These are phyloP conservation scores for Temnothorax unifasciatus DNA, from an alignment of 2,888 invertebrate species.

Conservation along the genomic window DNA sequence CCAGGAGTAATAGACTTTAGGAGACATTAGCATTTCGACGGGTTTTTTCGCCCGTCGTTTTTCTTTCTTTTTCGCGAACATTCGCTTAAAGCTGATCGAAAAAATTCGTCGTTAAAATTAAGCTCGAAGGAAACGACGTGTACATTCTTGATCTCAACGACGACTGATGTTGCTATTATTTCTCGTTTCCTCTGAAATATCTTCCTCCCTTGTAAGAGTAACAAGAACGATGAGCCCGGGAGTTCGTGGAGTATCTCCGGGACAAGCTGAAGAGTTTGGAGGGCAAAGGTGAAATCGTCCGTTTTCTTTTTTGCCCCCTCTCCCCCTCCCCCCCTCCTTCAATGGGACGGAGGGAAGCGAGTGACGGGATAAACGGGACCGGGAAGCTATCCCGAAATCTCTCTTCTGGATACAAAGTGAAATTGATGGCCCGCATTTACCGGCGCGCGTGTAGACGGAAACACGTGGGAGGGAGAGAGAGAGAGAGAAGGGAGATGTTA, in stretches of 20 bases:
- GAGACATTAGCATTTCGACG: slow-evolving; percentile 3
- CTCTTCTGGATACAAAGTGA: slow-evolving; percentile 49
- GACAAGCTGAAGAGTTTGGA: slow-evolving; percentile 33
- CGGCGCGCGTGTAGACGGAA: slow-evolving; percentile 38
- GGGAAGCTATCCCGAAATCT: slow-evolving; percentile 23
- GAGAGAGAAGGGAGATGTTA: not conserved
- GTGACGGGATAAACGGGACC: slow-evolving; percentile 45
- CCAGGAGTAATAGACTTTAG: not conserved
- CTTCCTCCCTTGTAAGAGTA: not conserved
- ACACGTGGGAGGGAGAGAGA: not conserved
- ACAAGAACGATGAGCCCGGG: slow-evolving; percentile 11
- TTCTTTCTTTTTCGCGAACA: not conserved
- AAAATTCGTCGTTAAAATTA: slow-evolving; percentile 31
- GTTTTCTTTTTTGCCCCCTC: slow-evolving; percentile 35
- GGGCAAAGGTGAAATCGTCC: slow-evolving; percentile 51
- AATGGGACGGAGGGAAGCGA: slow-evolving; percentile 32
- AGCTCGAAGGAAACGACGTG: not conserved
- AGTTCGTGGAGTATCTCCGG: slow-evolving; percentile 29
- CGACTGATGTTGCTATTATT: slow-evolving; percentile 16
- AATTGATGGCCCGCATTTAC: slow-evolving; percentile 52
- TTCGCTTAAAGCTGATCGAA: not conserved
- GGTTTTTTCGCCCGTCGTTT: too few species aligned
- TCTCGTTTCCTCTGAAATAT: not conserved
- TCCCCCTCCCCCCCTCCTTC: not conserved
- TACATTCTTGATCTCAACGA: not conserved